Evolutionary conservation across 2,113 vertebrate species (phyloP), one percentile per base, ranked within the genome.

Genomic region (Laterallus jamaicensis): DNA sequence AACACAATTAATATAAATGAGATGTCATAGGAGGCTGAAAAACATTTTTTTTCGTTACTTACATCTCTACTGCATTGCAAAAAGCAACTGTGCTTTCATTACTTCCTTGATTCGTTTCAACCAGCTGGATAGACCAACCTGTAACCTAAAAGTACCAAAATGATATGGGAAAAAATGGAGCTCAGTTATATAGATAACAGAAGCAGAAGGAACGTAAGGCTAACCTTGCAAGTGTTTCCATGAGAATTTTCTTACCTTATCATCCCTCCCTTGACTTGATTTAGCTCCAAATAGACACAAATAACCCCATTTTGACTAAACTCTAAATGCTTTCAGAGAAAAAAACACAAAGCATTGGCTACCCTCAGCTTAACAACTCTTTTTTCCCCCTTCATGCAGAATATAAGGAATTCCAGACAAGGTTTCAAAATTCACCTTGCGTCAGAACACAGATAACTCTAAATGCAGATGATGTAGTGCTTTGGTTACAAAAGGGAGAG

Each of bases 51-150:
- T 88, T 35, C 19, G 31, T 77, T 77, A 98, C 98, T 97, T 84
- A 98, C 98, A 79, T 97, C 66, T 96, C 93, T 39, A 98, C 97
- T 73, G 82, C 39, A 0, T 69, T 86, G 69, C 97, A 98, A 92
- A 98, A 98, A 47, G 79, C 95, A 63, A 11, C 75, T 12, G 88
- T 89, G 42, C 15, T 97, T 32, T 50, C 76, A 31, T 97, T 93
- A 40, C 95, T 97, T 40, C 96, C 96, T 92, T 86, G 93, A 39
- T 93, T 85, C 63, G 91, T 88, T 93, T 97, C 96, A 71, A 68
- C 21, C 47, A 98, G 87, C 49, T 96, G 94, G 94, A 98, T 77
- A 50, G 71, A 90, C 81, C 90, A 97, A 91, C 11, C 37, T 86
- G 63, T 55, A 82, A 50, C 39, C 98, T 98, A 71, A 91, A 97